Evolutionary conservation across 2,797 vertebrate genomes (phyloP).

Genomic region (Sebastiscus tertius): DNA sequence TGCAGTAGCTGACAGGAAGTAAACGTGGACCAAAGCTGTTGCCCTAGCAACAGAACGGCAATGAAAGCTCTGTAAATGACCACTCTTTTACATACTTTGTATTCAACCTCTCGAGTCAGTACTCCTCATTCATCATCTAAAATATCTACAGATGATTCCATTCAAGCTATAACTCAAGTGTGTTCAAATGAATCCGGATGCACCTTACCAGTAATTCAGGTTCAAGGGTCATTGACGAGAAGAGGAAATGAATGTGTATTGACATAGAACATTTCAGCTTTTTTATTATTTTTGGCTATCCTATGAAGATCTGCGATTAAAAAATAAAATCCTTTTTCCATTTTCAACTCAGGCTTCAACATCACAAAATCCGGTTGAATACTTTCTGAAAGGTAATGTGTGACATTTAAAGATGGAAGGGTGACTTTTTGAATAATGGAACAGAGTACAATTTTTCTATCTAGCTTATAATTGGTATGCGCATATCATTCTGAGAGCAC

Average conservation of each 20-base stretch:
- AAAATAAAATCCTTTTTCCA: neutral
- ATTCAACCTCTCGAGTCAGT: neutral
- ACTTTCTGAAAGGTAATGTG: conserved; percentile 1
- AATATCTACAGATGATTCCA: neutral
- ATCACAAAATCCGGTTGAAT: neutral
- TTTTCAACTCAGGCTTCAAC: neutral
- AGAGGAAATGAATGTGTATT: neutral
- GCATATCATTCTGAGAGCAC: conserved; percentile 23
- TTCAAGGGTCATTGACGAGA: neutral
- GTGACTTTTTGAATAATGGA: conserved; percentile 31
- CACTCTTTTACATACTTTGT: neutral
- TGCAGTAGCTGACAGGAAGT: neutral
- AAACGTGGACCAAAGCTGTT: neutral
- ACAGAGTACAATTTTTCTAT: conserved; percentile 7
- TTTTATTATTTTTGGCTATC: neutral
- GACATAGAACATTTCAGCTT: neutral
- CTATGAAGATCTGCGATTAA: neutral
- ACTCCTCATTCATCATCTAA: neutral
- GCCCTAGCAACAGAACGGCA: neutral
- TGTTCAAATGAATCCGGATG: neutral
- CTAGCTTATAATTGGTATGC: conserved; percentile 14
- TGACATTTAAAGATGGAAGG: conserved; percentile 41
- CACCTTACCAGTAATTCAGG: neutral
- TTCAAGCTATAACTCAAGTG: neutral
- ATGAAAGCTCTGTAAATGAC: neutral